Base-by-base conservation (phyloP, 1,140 invertebrate species). In the Pachypsylla venusta region DNA sequence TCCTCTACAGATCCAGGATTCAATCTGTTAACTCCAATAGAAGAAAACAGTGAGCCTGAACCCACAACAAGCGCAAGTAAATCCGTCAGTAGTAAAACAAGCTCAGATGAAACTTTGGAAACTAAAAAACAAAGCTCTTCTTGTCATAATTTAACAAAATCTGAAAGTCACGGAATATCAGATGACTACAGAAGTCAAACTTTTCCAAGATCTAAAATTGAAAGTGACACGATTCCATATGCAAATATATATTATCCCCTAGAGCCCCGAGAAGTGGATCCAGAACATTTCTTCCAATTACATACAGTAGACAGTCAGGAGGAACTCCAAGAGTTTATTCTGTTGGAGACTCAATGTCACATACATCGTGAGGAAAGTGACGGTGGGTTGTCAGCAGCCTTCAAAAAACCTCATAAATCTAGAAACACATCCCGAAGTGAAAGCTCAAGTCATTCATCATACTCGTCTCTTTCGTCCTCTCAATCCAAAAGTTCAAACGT, bases 321-420 rank as follows among this genome's bases (percentile, higher is more conserved):
- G 64, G 79, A 82, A 64, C 68, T 83, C 19, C 78, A 81, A 64
- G 79, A 83, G 67, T 82, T 83, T 71, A 67, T 83, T 39, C 65
- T 81, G 54, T 65, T 82, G 25, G 79, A 82, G 66, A 81, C 77
- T 64, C 74, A 81, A 64, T 83, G 78, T 62, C 77, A 77, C 68
- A 74, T 70, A 27, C 72, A 75, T 65, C n/a, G n/a, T n/a, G 70
- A 75, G 25, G 70, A 70, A 53, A 69, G 74, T 56, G 69, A 70
- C 0, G 74, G 72, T n/a, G 42, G 42, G 4, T 67, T 77, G 53
- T 70, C 73, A 27, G 70, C 74, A 2, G 73, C 73, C 53, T 77
- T 75, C 60, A 22, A 62, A 26, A 55, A 61, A 55, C 26, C 26
- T 22, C 19, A 22, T 7, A 25, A 25, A 22, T 25, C 22, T 7